Percentiles rank a stretch among this genome's conserved stretches.
These are phyloP conservation scores for Diabrotica virgifera DNA, from an alignment of 1,140 invertebrate species.

Conservation along the genomic window DNA sequence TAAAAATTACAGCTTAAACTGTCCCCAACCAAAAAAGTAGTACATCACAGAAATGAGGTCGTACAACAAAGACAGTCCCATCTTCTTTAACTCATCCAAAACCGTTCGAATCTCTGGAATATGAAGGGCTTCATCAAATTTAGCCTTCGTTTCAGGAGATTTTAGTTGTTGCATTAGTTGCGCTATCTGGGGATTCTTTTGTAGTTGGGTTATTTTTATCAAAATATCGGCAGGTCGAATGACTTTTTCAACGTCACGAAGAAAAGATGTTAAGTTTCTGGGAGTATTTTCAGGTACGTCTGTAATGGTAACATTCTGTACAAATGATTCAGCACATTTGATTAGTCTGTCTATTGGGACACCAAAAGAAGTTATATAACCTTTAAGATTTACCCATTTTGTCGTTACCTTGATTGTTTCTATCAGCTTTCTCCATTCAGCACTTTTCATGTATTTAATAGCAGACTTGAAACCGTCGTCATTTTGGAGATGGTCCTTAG, in stretches of 20 bases:
- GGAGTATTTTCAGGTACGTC: not conserved
- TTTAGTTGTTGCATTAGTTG: slow-evolving; percentile 19
- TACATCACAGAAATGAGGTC: slow-evolving; percentile 26
- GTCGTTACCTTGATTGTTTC: slow-evolving; percentile 21
- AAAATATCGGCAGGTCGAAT: slow-evolving; percentile 28
- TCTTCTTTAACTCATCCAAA: slow-evolving; percentile 27
- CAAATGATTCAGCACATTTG: slow-evolving; percentile 6
- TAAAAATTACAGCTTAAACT: slow-evolving; percentile 5
- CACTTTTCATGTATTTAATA: slow-evolving; percentile 32
- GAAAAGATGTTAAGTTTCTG: slow-evolving; percentile 19
- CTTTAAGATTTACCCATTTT: slow-evolving; percentile 28
- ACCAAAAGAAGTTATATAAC: slow-evolving; percentile 22
- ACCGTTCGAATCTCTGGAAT: slow-evolving; percentile 29
- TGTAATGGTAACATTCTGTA: slow-evolving; percentile 9
- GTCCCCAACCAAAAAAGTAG: slow-evolving; percentile 34
- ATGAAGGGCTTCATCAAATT: slow-evolving; percentile 24
- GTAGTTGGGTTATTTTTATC: slow-evolving; percentile 12
- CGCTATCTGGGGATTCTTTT: slow-evolving; percentile 11
- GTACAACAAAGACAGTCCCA: slow-evolving; percentile 33
- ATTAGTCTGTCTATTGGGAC: slow-evolving; percentile 26
- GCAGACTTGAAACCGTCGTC: slow-evolving; percentile 37
- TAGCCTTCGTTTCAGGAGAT: slow-evolving; percentile 23
- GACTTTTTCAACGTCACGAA: slow-evolving; percentile 27
- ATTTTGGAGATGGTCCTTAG: slow-evolving; percentile 28
- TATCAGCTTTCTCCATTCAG: slow-evolving; percentile 30